Base-by-base conservation (phyloP, 2,797 vertebrate genomes). In the Smutsia temminckii region DNA sequence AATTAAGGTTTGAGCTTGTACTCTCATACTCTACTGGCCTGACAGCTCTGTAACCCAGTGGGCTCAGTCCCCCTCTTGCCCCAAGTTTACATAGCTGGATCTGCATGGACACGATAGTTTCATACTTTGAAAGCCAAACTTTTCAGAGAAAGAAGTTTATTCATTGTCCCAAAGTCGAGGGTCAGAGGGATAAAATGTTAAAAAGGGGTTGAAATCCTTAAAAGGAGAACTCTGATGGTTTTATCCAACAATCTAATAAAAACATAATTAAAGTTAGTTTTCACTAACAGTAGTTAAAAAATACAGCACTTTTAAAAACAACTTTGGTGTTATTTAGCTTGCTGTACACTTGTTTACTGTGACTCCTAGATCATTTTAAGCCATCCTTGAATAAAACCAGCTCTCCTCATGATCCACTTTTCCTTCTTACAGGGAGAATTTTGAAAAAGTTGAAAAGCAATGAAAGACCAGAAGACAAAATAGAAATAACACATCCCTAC, bases 81-180 rank as follows among this genome's bases (percentile, higher is more conserved):
- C 27, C 27, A 66, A 42, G n/a, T 11, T 77, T 71, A 75, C 68
- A 64, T 0, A 71, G 71, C 75, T 27, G 23, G 37, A 29, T 83
- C 64, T 90, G 29, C 74, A 55, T 51, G 80, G 37, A 59, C 20
- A 42, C 49, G 61, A 71, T 37, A 61, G 18, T 72, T 89, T 92
- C 51, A 78, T 69, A 68, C 23, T 69, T 83, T 85, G 64, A 88
- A 21, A 92, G 53, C 7, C 40, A 77, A 84, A 87, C n/a, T 92
- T 90, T 88, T 93, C 77, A 74, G 51, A 95, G 75, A 93, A 81
- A 84, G n/a, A 94, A 51, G 63, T 32, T 42, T 95, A 89, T 74
- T 77, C 11, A 8, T 86, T 84, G 74, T 64, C 46, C 29, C 16
- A 32, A 66, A 87, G 87, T 71, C 32, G 59, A 63, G 23, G 72